phyloP scores from a whole-genome alignment of 2,113 vertebrate species.

The Bubo bubo region DNA sequence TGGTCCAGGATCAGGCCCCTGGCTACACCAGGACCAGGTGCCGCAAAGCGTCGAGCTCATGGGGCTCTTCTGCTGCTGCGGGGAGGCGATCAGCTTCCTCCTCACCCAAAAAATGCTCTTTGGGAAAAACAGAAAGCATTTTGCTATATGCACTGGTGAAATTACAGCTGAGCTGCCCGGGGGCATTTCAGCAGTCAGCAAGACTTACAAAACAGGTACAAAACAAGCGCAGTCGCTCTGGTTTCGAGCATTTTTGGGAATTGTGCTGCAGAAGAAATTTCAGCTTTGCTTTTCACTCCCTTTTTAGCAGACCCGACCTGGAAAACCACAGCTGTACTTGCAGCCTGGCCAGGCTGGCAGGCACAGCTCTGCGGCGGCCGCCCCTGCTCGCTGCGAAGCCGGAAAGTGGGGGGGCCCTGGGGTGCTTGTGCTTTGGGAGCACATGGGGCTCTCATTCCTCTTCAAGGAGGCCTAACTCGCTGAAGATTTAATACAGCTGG shows the following conservation, averaged over 20 bases:
- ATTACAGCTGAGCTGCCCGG: neutral
- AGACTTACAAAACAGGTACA: neutral
- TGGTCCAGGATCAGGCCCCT: neutral
- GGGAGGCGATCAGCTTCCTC: neutral
- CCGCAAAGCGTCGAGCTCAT: rapidly evolving
- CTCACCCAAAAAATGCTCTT: neutral
- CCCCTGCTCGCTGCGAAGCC: neutral
- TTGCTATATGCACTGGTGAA: rapidly evolving
- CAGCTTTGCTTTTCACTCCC: neutral
- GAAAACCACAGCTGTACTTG: rapidly evolving
- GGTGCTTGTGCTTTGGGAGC: rapidly evolving
- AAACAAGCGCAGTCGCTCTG: rapidly evolving
- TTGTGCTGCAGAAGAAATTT: neutral
- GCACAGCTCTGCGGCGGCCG: neutral
- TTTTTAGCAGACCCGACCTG: neutral
- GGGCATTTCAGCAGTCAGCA: neutral
- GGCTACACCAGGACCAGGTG: neutral
- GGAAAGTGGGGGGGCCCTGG: neutral
- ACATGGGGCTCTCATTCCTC: neutral
- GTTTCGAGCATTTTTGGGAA: neutral
- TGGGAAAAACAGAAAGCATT: neutral
- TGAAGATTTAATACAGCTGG: neutral
- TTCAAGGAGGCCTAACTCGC: neutral
- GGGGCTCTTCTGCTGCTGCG: neutral
- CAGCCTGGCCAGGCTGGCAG: neutral